These are phyloP conservation scores for Actinia equina DNA, from an alignment of 64 coral and sea anemone genomes.

Conservation along the genomic window DNA sequence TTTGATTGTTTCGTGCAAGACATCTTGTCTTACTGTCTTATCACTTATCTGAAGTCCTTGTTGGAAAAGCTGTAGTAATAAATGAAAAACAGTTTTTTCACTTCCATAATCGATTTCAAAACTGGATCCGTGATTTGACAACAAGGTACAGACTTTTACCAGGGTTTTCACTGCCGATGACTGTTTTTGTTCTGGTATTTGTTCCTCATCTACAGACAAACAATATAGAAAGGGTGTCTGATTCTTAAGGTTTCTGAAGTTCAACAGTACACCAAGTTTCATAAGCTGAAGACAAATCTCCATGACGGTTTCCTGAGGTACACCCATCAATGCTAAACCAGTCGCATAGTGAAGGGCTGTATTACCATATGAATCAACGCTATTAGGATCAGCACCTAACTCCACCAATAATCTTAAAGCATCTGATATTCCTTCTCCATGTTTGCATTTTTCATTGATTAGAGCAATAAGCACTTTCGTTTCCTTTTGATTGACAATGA, in stretches of 20 bases:
- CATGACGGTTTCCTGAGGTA: no score
- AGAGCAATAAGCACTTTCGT: background rate
- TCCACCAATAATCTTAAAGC: background rate
- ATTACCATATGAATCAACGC: no score
- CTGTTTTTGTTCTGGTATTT: background rate
- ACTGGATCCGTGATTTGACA: background rate
- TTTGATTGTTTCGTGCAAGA: no score
- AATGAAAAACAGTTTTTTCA: conserved; percentile 1
- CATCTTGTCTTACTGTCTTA: no score
- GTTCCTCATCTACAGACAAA: background rate
- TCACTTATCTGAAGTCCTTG: no score
- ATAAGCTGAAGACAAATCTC: background rate
- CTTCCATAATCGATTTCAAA: background rate
- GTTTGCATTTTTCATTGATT: background rate
- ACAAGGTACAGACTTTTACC: background rate
- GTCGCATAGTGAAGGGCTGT: background rate
- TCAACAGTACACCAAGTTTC: background rate
- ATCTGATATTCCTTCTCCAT: background rate
- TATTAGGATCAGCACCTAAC: background rate
- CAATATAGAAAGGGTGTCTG: background rate
- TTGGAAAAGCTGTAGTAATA: background rate
- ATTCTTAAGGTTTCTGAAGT: background rate
- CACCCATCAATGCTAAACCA: background rate
- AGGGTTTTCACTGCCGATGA: background rate
- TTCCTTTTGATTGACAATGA: background rate